These are phyloP conservation scores for Phaonia tiefii DNA, from an alignment of 2,888 invertebrate genomes.

Conservation along the genomic window DNA sequence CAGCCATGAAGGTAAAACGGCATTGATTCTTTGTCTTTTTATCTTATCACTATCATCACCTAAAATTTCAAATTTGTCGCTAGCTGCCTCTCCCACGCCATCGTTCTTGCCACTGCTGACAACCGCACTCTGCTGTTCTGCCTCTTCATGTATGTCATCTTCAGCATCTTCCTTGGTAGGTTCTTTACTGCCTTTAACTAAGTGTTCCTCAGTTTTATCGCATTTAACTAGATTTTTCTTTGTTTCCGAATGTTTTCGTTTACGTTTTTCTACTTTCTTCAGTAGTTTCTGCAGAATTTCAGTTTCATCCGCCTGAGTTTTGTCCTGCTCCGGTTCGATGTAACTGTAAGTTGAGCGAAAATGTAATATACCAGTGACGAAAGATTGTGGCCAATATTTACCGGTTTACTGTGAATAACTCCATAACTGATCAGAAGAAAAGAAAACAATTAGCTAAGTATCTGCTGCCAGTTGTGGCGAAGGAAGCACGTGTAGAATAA, in stretches of 20 bases:
- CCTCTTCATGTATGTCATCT: conserved; percentile 5
- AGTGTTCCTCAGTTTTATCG: conserved; percentile 7
- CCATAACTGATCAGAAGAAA: conserved; percentile 81
- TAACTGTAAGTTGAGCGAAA: conserved; percentile 61
- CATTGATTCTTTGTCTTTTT: conserved; percentile 84
- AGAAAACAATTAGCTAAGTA: not conserved
- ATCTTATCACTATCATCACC: conserved; percentile 83
- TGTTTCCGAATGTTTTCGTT: conserved; percentile 75
- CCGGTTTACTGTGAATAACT: conserved; percentile 88
- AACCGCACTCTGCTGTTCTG: conserved; percentile 17
- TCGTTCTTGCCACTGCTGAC: conserved; percentile 32
- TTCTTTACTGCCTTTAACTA: conserved; percentile 16
- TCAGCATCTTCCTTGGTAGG: conserved; percentile 13
- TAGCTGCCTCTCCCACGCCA: conserved; percentile 10
- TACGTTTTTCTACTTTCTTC: conserved; percentile 82
- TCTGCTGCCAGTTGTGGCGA: not conserved
- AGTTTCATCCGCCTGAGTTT: conserved; percentile 80
- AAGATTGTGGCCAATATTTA: conserved; percentile 71
- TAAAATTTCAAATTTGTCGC: conserved; percentile 81
- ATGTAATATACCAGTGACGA: conserved; percentile 4
- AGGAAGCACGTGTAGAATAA: conserved; percentile 43
- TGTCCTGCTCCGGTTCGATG: conserved; percentile 54
- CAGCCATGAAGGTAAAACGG: conserved; percentile 93
- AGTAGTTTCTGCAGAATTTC: conserved; percentile 83
- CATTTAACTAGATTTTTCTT: conserved; percentile 42